Evolutionary conservation across 2,113 vertebrate species (phyloP).

Genomic region (Nibea albiflora): DNA sequence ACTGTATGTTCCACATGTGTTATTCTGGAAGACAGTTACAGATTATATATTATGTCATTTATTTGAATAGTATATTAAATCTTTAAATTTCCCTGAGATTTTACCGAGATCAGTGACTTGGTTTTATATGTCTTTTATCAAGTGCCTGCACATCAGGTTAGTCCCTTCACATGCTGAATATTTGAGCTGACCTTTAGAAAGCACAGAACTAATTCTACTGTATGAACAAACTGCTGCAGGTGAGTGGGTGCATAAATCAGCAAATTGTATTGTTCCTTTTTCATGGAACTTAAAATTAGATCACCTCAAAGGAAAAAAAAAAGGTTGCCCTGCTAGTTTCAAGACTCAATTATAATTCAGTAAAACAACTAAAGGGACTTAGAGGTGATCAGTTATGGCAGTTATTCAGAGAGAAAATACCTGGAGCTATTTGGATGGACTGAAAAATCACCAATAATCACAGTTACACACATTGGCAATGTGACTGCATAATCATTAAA

Average conservation of each 20-base stretch:
- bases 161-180: background rate
- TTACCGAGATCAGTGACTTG: background rate
- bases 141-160: background rate
- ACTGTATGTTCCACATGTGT: background rate
- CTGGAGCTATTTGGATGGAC: background rate
- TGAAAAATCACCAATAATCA: background rate
- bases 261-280: conserved; percentile 1
- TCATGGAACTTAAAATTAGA: background rate
- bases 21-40: background rate
- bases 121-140: background rate
- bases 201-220: background rate
- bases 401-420: conserved; percentile 3
- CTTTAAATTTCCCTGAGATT: background rate
- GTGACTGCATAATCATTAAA: background rate
- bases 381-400: conserved; percentile 3
- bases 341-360: conserved; percentile 9
- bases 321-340: background rate
- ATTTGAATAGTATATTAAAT: too few species aligned
- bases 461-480: background rate
- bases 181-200: conserved; percentile 23
- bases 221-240: conserved; percentile 1
- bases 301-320: background rate
- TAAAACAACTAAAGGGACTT: background rate
- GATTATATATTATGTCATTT: background rate
- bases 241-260: conserved; percentile 1